Evolutionary conservation across 2,888 invertebrate species (phyloP), one percentile per base, ranked within the genome.

Genomic region (Macaria liturata): DNA sequence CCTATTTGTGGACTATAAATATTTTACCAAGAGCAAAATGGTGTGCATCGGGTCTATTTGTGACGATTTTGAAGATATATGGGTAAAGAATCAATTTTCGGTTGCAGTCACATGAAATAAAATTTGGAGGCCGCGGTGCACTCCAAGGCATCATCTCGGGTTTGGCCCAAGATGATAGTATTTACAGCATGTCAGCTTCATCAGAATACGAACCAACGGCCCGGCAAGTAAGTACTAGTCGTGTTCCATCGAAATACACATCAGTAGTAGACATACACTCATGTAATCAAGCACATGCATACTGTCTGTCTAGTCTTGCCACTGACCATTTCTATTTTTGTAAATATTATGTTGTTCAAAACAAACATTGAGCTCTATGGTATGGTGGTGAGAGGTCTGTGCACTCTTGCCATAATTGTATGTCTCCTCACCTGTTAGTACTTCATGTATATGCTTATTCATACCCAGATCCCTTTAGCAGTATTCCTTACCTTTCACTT

Each of bases 81-180:
- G 83, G 84, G 73, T 90, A 87, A 90, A 85, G 79, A 76, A 72
- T 74, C 81, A 77, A 84, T 88, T 90, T 90, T 89, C 86, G 83
- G 80, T 91, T 91, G 86, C 91, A 91, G 91, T 91, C 84, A 81
- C 83, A 81, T 88, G 82, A 84, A 88, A 84, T 88, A 85, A 86
- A 62, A 75, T 78, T 85, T 80, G 90, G 90, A 83, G 90, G 83
- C 85, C 83, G 81, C 78, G 83, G 81, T 71, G 89, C 84, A 78
- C 87, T 88, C 86, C 90, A 81, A 80, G 81, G 81, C 84, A 78
- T 88, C 88, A 88, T 89, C 88, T 87, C 82, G 91, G 89, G 91
- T 78, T 88, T 82, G 83, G 84, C 91, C 91, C 91, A 92, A 92
- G 90, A 92, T 92, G 92, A 84, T 83, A 87, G 83, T 90, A 80